These are phyloP conservation scores for Naja naja DNA, from an alignment of 2,113 vertebrate species.

Conservation along the genomic window DNA sequence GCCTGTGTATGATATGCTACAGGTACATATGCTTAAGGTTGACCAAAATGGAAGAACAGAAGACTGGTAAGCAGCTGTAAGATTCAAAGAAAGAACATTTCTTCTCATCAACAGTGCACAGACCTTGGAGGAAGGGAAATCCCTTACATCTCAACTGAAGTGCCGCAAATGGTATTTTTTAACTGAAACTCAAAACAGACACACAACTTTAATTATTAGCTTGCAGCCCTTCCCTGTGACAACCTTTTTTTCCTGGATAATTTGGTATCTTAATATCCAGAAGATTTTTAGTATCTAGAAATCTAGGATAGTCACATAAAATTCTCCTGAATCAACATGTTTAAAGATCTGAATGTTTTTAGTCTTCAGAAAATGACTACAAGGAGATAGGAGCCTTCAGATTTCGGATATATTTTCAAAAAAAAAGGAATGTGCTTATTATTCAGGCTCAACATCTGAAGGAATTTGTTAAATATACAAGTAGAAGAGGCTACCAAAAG, in stretches of 20 bases:
- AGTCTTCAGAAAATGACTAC: not conserved
- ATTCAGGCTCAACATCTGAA: not conserved
- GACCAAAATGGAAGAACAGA: not conserved
- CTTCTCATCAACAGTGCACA: not conserved
- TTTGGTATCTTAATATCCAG: not conserved
- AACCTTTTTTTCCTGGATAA: not conserved
- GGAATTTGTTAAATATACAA: not conserved
- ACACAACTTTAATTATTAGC: not conserved
- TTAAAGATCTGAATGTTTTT: not conserved
- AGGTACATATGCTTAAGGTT: rapidly evolving
- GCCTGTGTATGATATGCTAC: not conserved
- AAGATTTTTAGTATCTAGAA: not conserved
- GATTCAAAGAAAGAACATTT: rapidly evolving
- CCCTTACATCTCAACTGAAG: not conserved
- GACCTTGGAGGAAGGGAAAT: not conserved
- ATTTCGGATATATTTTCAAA: not conserved
- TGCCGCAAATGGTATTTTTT: not conserved
- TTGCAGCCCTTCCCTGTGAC: not conserved
- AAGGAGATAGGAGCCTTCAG: not conserved
- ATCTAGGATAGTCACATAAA: not conserved
- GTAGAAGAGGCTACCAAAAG: not conserved
- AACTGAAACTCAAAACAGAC: not conserved
- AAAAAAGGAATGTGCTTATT: not conserved
- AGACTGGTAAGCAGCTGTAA: constrained; percentile 2
- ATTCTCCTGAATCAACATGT: not conserved